Percentiles rank a stretch among this genome's conserved stretches.
phyloP scores from a whole-genome alignment of 30 jellyfish, hydroid and myxozoan genomes.

The Clytia hemisphaerica region DNA sequence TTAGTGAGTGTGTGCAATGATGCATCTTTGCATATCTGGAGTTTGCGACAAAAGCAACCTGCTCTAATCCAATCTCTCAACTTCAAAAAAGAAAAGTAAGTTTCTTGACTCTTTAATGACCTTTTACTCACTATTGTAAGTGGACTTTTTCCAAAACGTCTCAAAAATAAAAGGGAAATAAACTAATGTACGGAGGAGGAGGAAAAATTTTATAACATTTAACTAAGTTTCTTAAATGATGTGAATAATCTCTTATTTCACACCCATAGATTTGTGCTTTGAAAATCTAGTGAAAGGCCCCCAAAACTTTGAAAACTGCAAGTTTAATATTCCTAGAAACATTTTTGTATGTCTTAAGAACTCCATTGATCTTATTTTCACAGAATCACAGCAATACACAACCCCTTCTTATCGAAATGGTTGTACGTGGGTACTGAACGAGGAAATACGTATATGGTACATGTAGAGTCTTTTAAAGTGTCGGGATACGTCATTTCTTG shows the following conservation, averaged over 20 bases:
- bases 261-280: too few species aligned
- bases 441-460: conserved; percentile 88
- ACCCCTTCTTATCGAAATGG: conserved; percentile 89
- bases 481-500: conserved; percentile 91
- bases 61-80: conserved; percentile 77
- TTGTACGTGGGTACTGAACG: conserved; percentile 98
- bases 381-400: conserved; percentile 71
- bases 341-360: not conserved
- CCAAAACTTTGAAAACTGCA: too few species aligned
- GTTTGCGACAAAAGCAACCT: conserved; percentile 86
- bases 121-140: too few species aligned
- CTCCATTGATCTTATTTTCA: not conserved
- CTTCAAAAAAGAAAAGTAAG: conserved; percentile 80
- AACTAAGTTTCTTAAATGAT: too few species aligned
- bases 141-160: too few species aligned
- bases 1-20: conserved; percentile 91
- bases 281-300: too few species aligned
- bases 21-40: conserved; percentile 92
- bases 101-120: too few species aligned
- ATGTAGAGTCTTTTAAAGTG: conserved; percentile 66
- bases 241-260: too few species aligned
- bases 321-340: not conserved
- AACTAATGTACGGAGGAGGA: too few species aligned
- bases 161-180: too few species aligned
- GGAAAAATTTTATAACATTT: too few species aligned